Conservation (phyloP, 2,113 vertebrate genomes). For the Rhinolophus ferrumequinum region DNA sequence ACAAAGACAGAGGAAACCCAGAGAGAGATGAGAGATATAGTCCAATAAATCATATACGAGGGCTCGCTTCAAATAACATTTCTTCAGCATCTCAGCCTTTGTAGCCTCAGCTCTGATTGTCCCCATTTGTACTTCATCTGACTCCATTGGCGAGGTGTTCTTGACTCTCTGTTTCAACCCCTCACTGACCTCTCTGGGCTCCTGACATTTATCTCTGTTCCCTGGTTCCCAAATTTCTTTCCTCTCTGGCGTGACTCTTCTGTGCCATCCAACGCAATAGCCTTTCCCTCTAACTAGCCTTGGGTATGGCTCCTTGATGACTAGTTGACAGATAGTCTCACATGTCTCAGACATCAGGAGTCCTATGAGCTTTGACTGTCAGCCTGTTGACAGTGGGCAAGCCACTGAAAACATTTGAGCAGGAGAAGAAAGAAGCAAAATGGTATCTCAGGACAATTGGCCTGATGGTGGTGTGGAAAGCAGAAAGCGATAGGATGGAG, state of each 20-base stretch:
- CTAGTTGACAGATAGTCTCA: background rate
- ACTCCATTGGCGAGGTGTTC: background rate
- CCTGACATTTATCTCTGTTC: background rate
- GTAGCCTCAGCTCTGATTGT: background rate
- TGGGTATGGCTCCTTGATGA: background rate
- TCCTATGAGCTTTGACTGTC: background rate
- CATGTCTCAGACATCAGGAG: background rate
- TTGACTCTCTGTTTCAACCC: background rate
- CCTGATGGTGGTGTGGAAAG: background rate
- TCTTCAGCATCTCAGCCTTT: background rate
- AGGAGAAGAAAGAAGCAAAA: background rate
- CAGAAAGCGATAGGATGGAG: background rate
- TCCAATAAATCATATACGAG: background rate
- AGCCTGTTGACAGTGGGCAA: background rate
- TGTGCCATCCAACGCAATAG: background rate
- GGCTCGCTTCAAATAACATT: background rate
- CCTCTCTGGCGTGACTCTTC: background rate
- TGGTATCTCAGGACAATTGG: background rate
- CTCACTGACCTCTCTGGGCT: background rate
- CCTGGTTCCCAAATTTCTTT: background rate
- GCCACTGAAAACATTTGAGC: background rate
- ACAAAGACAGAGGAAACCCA: background rate
- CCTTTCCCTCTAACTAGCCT: too few species aligned
- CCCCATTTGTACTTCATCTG: background rate
- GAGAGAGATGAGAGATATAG: background rate